Conservation (phyloP, 2,888 invertebrate species). For the Drosophila diplacantha region DNA sequence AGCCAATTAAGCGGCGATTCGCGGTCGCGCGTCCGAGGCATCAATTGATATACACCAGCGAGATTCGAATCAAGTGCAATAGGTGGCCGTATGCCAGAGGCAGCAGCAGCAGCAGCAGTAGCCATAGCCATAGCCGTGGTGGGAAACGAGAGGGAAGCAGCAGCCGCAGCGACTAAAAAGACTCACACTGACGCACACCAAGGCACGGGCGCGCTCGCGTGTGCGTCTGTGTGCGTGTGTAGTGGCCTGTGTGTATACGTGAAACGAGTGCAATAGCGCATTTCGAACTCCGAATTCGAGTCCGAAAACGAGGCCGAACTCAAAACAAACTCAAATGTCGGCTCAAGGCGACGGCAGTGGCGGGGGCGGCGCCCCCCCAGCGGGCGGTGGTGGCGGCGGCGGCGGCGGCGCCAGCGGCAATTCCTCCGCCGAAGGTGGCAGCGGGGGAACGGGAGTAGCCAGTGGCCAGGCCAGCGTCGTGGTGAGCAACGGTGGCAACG, state of each 20-base stretch:
- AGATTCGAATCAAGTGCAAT: conserved; percentile 11
- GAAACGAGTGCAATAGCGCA: conserved; percentile 39
- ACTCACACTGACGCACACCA: conserved; percentile 27
- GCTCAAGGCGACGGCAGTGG: conserved; percentile 32
- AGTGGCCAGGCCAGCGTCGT: conserved; percentile 10
- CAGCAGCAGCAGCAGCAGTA: not conserved
- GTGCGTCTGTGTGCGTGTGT: conserved; percentile 31
- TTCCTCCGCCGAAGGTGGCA: conserved; percentile 2
- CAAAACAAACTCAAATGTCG: conserved; percentile 36
- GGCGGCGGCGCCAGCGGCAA: conserved; percentile 32
- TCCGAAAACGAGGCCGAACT: conserved; percentile 21
- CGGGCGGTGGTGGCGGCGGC: conserved; percentile 31
- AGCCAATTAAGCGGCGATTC: conserved; percentile 14
- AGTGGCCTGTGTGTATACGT: conserved; percentile 46
- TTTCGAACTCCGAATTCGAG: conserved; percentile 21
- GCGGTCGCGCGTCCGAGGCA: not conserved
- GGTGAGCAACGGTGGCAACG: conserved; percentile 12
- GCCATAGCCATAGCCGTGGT: not conserved
- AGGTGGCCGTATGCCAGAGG: conserved; percentile 16
- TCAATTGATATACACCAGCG: not conserved
- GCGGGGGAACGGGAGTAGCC: not conserved
- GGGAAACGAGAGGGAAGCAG: conserved; percentile 5
- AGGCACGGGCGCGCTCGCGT: conserved; percentile 29
- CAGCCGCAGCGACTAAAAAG: conserved; percentile 17
- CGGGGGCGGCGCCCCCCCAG: conserved; percentile 29